A percentile compares a stretch with the other conserved stretches of the same genome.
These are phyloP conservation scores for Chironex yamaguchii DNA, from an alignment of 30 jellyfish, hydroid and myxozoan species.

Conservation along the genomic window DNA sequence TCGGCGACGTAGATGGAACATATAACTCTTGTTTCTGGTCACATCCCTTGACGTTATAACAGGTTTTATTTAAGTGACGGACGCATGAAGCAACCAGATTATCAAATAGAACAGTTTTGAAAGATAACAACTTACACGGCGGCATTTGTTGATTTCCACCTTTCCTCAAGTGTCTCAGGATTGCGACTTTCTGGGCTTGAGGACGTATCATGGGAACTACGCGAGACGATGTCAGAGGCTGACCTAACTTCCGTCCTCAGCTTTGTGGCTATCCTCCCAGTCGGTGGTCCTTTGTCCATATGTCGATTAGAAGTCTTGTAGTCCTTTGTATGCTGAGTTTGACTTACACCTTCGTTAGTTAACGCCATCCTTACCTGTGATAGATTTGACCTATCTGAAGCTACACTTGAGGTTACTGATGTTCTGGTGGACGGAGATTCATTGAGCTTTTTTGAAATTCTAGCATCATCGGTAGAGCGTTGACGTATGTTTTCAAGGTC, in stretches of 20 bases:
- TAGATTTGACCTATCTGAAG: background rate
- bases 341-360: no score
- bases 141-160: background rate
- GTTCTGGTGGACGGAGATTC: background rate
- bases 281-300: background rate
- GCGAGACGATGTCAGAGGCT: slow-evolving; percentile 33
- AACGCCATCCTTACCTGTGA: no score
- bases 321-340: no score
- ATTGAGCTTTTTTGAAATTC: background rate
- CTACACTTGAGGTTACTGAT: background rate
- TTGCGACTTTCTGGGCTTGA: background rate
- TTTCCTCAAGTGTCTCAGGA: background rate
- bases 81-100: no score
- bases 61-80: no score
- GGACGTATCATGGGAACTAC: background rate
- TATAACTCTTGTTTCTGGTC: no score
- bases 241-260: slow-evolving; percentile 68
- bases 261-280: slow-evolving; percentile 62
- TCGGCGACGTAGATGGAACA: no score
- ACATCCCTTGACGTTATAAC: no score
- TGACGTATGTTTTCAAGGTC: background rate
- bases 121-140: background rate
- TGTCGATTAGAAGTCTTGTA: background rate
- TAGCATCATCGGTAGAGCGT: background rate
- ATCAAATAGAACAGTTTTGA: no score